A percentile compares a stretch with the other conserved stretches of the same genome.
Conservation (phyloP, 1,140 invertebrate genomes). For the Leptinotarsa defecta region DNA sequence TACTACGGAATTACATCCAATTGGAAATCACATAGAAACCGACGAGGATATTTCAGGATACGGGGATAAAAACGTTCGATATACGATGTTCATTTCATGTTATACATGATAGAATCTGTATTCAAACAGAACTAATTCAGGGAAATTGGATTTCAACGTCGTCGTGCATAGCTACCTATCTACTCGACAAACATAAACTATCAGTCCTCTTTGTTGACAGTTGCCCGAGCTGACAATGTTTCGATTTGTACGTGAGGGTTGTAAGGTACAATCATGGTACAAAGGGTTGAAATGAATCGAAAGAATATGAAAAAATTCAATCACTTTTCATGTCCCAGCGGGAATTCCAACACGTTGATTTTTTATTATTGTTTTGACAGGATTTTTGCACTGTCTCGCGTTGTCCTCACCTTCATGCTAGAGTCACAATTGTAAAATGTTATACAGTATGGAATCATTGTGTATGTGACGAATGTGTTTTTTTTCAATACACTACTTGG, state of each 20-base stretch:
- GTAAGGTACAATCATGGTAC: neutral
- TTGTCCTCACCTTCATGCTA: no score
- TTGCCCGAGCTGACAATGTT: slow-evolving; percentile 6
- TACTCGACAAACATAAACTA: slow-evolving; percentile 46
- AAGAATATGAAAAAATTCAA: no score
- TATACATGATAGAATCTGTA: slow-evolving; percentile 48
- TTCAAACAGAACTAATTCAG: slow-evolving; percentile 52
- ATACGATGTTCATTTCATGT: slow-evolving; percentile 39
- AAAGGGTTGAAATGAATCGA: no score
- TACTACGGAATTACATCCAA: neutral
- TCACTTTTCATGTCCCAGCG: no score
- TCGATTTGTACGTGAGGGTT: neutral
- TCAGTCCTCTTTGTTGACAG: slow-evolving; percentile 46
- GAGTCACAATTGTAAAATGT: no score
- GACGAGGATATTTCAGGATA: neutral
- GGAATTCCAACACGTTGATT: no score
- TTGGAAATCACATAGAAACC: neutral
- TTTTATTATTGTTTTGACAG: no score
- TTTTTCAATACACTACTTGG: no score
- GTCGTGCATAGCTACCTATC: slow-evolving; percentile 37
- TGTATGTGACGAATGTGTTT: no score
- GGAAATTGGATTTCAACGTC: slow-evolving; percentile 50
- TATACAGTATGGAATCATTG: no score
- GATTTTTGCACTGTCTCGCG: no score
- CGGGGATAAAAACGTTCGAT: slow-evolving; percentile 35